Evolutionary conservation across 2,113 vertebrate species (phyloP).

Genomic region (Polyodon spathula): DNA sequence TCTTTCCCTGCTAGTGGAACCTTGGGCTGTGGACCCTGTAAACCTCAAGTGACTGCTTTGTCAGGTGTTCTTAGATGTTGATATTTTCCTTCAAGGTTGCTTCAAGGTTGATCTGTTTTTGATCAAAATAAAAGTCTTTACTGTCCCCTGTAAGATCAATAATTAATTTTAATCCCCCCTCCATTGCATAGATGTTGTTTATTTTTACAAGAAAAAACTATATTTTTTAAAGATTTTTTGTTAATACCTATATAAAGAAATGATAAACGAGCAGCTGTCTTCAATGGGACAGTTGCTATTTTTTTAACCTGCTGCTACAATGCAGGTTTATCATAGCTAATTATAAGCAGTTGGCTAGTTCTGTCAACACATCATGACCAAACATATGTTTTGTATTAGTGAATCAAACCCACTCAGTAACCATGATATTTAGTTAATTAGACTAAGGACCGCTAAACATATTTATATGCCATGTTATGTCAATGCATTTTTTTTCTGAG

Average conservation of each 20-base stretch:
- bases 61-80: neutral
- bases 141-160: neutral
- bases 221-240: too few species aligned
- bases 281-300: neutral
- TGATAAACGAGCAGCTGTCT: neutral
- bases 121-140: constrained; percentile 1
- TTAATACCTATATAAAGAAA: constrained; percentile 1
- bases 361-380: neutral
- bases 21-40: constrained; percentile 29
- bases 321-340: neutral
- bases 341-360: neutral
- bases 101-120: neutral
- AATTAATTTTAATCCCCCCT: neutral
- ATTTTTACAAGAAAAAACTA: neutral
- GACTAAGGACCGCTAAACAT: neutral
- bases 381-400: neutral
- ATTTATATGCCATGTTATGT: neutral
- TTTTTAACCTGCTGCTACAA: neutral
- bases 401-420: neutral
- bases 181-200: neutral
- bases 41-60: constrained; percentile 34
- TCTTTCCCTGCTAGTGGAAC: too few species aligned
- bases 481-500: too few species aligned
- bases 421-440: neutral
- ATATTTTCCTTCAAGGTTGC: neutral